These are phyloP conservation scores for Coronaproctus castanopsis DNA, from an alignment of 2,888 invertebrate genomes.

Conservation along the genomic window DNA sequence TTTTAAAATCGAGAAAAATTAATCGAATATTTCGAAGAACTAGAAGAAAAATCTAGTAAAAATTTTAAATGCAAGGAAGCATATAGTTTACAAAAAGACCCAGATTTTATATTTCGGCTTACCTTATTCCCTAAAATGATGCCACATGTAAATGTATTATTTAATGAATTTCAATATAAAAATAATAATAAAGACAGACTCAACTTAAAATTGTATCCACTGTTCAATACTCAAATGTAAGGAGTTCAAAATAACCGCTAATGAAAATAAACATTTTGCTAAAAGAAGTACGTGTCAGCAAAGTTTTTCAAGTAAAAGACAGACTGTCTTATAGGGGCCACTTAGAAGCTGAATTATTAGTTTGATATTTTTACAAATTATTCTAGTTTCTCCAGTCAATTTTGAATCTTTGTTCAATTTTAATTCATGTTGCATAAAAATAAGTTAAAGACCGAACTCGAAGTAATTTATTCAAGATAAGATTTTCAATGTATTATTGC, in stretches of 20 bases:
- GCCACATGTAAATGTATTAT: not conserved
- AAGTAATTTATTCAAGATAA: not conserved
- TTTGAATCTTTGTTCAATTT: not conserved
- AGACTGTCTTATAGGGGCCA: not conserved
- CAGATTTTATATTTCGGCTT: not conserved
- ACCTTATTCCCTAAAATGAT: not conserved
- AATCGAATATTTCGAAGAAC: too few species aligned
- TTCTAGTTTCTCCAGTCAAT: not conserved
- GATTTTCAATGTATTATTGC: not conserved
- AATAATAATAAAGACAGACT: not conserved
- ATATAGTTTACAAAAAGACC: not conserved
- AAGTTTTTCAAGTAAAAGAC: not conserved
- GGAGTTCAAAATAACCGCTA: not conserved
- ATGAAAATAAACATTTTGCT: not conserved
- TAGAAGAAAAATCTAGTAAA: too few species aligned
- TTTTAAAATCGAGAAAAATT: too few species aligned
- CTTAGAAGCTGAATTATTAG: not conserved
- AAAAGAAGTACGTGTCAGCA: not conserved
- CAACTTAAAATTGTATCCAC: not conserved
- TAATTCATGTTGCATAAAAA: not conserved
- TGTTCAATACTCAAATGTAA: not conserved
- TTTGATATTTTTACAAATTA: not conserved
- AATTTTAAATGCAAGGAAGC: too few species aligned
- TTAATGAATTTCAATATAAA: not conserved
- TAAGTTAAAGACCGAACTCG: not conserved